Evolutionary conservation across 2,888 invertebrate genomes (phyloP).

Genomic region (Acronicta leporina): DNA sequence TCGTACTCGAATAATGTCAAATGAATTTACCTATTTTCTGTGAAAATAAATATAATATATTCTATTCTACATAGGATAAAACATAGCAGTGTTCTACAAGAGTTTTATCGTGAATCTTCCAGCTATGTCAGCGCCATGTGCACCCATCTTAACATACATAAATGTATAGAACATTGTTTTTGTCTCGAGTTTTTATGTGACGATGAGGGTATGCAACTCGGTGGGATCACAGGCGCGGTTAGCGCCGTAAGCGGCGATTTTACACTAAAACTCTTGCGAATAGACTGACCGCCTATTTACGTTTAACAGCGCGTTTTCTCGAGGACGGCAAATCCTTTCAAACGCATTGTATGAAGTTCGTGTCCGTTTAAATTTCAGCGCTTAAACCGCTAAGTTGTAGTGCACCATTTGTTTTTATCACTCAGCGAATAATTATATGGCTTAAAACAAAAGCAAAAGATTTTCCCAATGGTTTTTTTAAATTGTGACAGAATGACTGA

Average conservation of each 20-base stretch:
- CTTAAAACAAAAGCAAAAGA: no score
- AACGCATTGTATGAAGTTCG: slow-evolving; percentile 5
- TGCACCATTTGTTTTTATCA: no score
- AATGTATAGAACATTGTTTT: slow-evolving; percentile 47
- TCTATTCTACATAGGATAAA: no score
- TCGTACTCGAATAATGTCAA: no score
- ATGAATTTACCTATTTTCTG: no score
- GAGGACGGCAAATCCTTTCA: slow-evolving; percentile 25
- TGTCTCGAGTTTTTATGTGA: slow-evolving; percentile 51
- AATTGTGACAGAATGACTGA: no score
- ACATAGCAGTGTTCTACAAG: no score
- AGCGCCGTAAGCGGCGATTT: slow-evolving; percentile 27
- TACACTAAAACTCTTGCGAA: slow-evolving; percentile 34
- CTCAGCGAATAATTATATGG: no score
- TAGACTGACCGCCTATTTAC: slow-evolving; percentile 27
- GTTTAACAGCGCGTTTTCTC: slow-evolving; percentile 22
- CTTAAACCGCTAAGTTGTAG: no score
- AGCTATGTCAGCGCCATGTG: slow-evolving; percentile 28
- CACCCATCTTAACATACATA: slow-evolving; percentile 23
- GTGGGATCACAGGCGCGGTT: slow-evolving; percentile 36
- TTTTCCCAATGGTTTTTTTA: no score
- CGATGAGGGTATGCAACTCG: slow-evolving; percentile 28
- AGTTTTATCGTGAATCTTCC: not conserved
- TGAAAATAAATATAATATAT: no score
- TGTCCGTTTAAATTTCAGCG: not conserved